Base-by-base conservation (phyloP, 2,113 vertebrate species). In the Dromas ardeola region DNA sequence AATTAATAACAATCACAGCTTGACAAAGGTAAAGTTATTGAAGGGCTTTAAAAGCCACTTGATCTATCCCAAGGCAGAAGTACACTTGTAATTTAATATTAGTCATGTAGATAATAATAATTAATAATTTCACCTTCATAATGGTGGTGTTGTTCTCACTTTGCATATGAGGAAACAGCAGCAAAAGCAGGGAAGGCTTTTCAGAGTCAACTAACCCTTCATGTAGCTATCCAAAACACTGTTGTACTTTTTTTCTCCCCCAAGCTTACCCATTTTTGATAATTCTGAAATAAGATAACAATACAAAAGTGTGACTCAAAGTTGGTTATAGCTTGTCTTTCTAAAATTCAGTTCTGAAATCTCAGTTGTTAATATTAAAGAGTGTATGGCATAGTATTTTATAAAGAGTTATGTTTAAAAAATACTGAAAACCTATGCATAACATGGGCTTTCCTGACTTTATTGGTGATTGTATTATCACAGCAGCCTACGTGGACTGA, bases 401-500 rank as follows among this genome's bases (percentile, higher is more conserved):
- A 61, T 71, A 93, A 72, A 89, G 83, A 95, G 34, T 70, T 82
- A 90, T 32, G 4, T 84, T 95, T 79, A 15, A 80, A 92, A 97
- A 88, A 80, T 81, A 62, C 89, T 67, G 62, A 94, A 92, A 90
- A 29, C 20, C 47, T 92, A 62, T 89, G 50, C 66, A 78, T 93
- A 95, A 83, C 34, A 25, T 30, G 40, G 5, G 6, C n/a, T 96
- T 95, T 97, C 93, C 69, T 73, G 56, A 91, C 73, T 95, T 97
- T 62, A 55, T 90, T 92, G 45, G 55, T 95, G 71, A 89, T 78
- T 95, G 58, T 67, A 96, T 97, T 95, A 94, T 96, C 80, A 84
- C 78, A 96, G 58, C 86, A 93, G 74, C 65, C 83, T 96, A 82
- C 45, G 72, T n/a, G 62, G 55, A 80, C 91, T 97, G 91, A 94